Evolutionary conservation across 2,888 invertebrate species (phyloP).

Genomic region (Agrotis clavis): DNA sequence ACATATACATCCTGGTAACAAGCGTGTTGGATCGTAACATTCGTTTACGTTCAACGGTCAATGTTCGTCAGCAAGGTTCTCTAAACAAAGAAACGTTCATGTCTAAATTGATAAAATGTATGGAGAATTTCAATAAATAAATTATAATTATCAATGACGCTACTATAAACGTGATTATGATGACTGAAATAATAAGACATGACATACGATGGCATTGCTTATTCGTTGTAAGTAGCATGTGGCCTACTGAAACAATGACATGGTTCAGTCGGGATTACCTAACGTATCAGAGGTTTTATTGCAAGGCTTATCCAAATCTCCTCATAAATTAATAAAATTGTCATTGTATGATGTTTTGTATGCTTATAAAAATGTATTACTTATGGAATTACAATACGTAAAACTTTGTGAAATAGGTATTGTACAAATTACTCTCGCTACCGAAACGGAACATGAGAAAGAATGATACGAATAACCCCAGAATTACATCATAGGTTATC

Average conservation of each 20-base stretch:
- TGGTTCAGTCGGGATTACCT: conserved; percentile 1
- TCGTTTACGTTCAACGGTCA: conserved; percentile 14
- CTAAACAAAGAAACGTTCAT: conserved; percentile 50
- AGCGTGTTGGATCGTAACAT: conserved; percentile 2
- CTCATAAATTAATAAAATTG: conserved; percentile 17
- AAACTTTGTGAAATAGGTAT: conserved; percentile 7
- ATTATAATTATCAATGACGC: conserved; percentile 13
- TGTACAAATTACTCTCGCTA: conserved; percentile 10
- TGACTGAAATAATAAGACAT: conserved; percentile 16
- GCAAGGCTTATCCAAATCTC: conserved; percentile 2
- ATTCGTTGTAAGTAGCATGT: background rate
- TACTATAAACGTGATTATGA: background rate
- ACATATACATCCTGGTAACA: conserved; percentile 29
- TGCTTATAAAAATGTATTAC: conserved; percentile 23
- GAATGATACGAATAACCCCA: conserved; percentile 18
- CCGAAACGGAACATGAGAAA: conserved; percentile 22
- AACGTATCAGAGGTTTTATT: background rate
- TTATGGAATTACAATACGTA: conserved; percentile 3
- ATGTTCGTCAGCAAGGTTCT: conserved; percentile 47
- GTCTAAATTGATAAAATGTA: conserved; percentile 40
- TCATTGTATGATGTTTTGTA: background rate
- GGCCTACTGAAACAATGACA: conserved; percentile 7
- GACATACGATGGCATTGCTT: background rate
- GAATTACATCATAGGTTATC: conserved; percentile 40
- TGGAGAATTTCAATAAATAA: conserved; percentile 25